These are phyloP conservation scores for Enteromius fasciolatus DNA, from an alignment of 2,797 vertebrate genomes.

Conservation along the genomic window DNA sequence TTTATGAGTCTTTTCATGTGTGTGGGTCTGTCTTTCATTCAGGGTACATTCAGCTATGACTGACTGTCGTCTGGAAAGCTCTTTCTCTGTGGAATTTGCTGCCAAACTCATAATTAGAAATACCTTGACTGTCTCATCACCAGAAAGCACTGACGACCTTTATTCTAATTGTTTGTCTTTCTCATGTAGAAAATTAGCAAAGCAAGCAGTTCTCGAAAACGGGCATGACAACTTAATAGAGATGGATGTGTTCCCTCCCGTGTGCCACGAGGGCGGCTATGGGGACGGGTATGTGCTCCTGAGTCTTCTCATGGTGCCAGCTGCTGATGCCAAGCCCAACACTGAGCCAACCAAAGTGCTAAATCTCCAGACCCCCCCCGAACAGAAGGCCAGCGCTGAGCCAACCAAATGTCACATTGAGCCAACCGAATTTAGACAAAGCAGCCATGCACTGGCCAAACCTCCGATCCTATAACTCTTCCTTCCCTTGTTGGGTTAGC, in stretches of 20 bases:
- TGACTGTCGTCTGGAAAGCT: constrained; percentile 40
- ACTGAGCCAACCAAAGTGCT: constrained; percentile 49
- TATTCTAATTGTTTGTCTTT: constrained; percentile 74
- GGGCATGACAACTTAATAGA: constrained; percentile 83
- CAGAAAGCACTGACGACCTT: constrained; percentile 47
- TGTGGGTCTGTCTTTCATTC: constrained; percentile 40
- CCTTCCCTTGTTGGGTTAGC: not conserved
- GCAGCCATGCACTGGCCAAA: not conserved
- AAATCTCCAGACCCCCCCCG: constrained; percentile 10
- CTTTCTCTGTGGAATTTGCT: constrained; percentile 33
- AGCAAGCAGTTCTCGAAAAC: constrained; percentile 82
- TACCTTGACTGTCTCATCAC: constrained; percentile 52
- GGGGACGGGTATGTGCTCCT: constrained; percentile 80
- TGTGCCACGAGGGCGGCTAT: constrained; percentile 77
- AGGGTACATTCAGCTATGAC: constrained; percentile 33
- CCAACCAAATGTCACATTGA: constrained; percentile 56
- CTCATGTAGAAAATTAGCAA: constrained; percentile 82
- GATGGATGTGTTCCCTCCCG: constrained; percentile 83
- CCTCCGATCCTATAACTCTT: not conserved
- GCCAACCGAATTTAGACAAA: constrained; percentile 48
- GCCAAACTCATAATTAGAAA: constrained; percentile 51
- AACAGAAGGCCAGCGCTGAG: constrained; percentile 33
- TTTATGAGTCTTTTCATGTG: constrained; percentile 18
- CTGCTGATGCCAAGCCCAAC: constrained; percentile 61
- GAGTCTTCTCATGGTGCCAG: constrained; percentile 72